Conservation (phyloP, 2,113 vertebrate genomes). For the Bujurquina vittata region DNA sequence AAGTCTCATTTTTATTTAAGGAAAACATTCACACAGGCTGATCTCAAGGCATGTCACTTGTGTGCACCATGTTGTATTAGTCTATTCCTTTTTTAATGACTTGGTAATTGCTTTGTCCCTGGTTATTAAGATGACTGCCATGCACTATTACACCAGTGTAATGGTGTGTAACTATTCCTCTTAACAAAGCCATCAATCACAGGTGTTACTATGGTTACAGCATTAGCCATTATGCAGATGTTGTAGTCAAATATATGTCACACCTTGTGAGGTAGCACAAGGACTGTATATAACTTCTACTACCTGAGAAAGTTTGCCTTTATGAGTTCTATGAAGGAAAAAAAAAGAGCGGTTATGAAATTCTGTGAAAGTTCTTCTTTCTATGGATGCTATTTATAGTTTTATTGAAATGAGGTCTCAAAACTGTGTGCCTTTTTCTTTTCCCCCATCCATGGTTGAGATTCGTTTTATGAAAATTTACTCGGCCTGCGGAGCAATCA, state of each 20-base stretch:
- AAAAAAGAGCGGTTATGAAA: background rate
- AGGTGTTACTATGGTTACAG: slow-evolving; percentile 67
- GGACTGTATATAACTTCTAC: background rate
- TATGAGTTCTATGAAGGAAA: background rate
- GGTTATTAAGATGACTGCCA: slow-evolving; percentile 79
- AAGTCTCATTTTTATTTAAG: background rate
- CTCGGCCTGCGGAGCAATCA: slow-evolving; percentile 50
- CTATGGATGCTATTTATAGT: slow-evolving; percentile 47
- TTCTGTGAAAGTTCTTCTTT: slow-evolving; percentile 14
- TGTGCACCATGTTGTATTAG: slow-evolving; percentile 68
- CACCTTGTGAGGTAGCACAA: slow-evolving; percentile 3
- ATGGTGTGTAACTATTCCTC: slow-evolving; percentile 76
- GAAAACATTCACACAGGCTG: slow-evolving; percentile 9
- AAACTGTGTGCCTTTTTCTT: slow-evolving; percentile 9
- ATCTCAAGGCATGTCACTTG: slow-evolving; percentile 49
- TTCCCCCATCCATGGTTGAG: background rate
- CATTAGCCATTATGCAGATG: slow-evolving; percentile 55
- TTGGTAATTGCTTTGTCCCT: slow-evolving; percentile 76
- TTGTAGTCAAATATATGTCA: slow-evolving; percentile 49
- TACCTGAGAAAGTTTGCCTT: slow-evolving; percentile 1
- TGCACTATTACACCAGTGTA: slow-evolving; percentile 77
- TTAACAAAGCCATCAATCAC: slow-evolving; percentile 79
- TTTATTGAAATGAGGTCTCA: slow-evolving; percentile 40
- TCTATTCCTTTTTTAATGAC: slow-evolving; percentile 74
- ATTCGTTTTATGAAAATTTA: slow-evolving; percentile 48